These are phyloP conservation scores for Bunonema sp. DNA, from an alignment of 2,888 invertebrate genomes.

Conservation along the genomic window DNA sequence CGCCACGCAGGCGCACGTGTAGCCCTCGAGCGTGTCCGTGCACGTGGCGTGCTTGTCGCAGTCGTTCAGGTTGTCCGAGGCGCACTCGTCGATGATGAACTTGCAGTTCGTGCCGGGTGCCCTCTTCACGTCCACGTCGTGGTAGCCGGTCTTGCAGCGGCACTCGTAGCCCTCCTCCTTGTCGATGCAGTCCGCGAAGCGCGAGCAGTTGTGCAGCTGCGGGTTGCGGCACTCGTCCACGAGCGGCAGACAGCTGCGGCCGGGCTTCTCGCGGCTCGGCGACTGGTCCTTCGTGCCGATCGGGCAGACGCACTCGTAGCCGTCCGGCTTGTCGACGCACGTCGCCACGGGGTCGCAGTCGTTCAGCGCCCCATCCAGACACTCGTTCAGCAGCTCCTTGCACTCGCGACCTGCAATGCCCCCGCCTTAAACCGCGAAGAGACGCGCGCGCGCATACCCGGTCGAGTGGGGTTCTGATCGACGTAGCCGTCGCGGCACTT, in stretches of 20 bases:
- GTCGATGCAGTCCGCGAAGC: constrained; percentile 34
- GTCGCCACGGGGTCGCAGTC: constrained; percentile 28
- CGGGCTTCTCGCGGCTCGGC: constrained; percentile 22
- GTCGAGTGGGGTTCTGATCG: constrained; percentile 48
- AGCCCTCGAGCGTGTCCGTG: constrained; percentile 35
- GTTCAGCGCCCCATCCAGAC: constrained; percentile 21
- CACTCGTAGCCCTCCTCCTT: constrained; percentile 31
- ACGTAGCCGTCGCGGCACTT: constrained; percentile 68
- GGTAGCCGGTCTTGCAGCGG: constrained; percentile 24
- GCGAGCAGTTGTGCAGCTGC: constrained; percentile 32
- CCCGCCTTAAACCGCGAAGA: constrained; percentile 2
- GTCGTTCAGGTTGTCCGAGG: constrained; percentile 40
- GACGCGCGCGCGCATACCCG: constrained; percentile 4
- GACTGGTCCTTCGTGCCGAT: constrained; percentile 28
- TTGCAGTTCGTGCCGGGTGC: constrained; percentile 34
- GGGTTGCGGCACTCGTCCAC: constrained; percentile 34
- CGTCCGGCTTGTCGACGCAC: constrained; percentile 17
- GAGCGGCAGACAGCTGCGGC: constrained; percentile 24
- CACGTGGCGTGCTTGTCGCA: constrained; percentile 38
- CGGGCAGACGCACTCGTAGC: constrained; percentile 27
- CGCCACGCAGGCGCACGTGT: constrained; percentile 25
- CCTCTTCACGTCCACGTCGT: constrained; percentile 19
- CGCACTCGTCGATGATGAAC: constrained; percentile 31
- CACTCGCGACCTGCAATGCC: constrained; percentile 5
- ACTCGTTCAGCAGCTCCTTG: constrained; percentile 29